These are phyloP conservation scores for Tautogolabrus adspersus DNA, from an alignment of 2,113 vertebrate genomes.

Conservation along the genomic window DNA sequence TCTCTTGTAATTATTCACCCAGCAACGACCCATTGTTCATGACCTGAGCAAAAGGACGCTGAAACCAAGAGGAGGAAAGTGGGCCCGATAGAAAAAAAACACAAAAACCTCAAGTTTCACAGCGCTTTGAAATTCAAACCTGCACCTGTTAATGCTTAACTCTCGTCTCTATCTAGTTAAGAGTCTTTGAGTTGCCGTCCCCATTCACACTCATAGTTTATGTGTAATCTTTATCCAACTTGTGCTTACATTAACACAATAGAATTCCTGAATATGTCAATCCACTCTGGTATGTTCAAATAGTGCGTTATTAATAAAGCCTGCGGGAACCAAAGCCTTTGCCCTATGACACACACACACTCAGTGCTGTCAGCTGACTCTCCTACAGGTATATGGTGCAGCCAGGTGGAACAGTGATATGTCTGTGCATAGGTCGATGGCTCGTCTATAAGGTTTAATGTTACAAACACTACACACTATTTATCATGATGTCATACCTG, in stretches of 20 bases:
- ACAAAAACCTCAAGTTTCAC: background rate
- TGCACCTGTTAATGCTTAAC: slow-evolving; percentile 32
- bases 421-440: background rate
- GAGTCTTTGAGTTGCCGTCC: slow-evolving; percentile 27
- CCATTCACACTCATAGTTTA: background rate
- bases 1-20: slow-evolving; percentile 35
- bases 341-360: background rate
- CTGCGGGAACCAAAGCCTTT: background rate
- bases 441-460: background rate
- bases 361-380: background rate
- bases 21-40: background rate
- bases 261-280: background rate
- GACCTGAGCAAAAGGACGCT: background rate
- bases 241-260: background rate
- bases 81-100: background rate
- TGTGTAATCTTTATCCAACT: background rate
- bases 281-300: background rate
- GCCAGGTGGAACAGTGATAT: slow-evolving; percentile 13
- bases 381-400: background rate
- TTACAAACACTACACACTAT: background rate
- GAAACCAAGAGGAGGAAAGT: background rate
- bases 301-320: background rate
- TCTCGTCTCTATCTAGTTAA: slow-evolving; percentile 1
- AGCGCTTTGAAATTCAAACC: background rate
- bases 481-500: slow-evolving; percentile 18